Evolutionary conservation across 2,888 invertebrate genomes (phyloP).

Genomic region (Lomographa bimaculata): DNA sequence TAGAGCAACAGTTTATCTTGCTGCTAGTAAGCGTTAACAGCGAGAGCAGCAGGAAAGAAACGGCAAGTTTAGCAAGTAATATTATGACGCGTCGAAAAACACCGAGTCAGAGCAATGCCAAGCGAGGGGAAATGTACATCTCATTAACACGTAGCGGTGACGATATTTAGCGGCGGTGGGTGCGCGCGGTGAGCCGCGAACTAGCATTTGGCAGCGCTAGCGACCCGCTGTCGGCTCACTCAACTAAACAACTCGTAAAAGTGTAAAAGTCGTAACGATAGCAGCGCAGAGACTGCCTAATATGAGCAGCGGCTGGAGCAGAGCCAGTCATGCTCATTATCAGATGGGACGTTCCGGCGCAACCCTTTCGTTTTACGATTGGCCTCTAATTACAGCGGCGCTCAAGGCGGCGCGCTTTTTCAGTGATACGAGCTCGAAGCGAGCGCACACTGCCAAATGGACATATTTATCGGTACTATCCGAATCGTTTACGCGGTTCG

Average conservation of each 20-base stretch:
- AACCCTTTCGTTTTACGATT: constrained; percentile 83
- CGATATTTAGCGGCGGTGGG: constrained; percentile 71
- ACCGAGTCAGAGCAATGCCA: constrained; percentile 53
- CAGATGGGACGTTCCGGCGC: constrained; percentile 77
- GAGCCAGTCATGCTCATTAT: constrained; percentile 81
- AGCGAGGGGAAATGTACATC: constrained; percentile 70
- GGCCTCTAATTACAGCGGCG: constrained; percentile 80
- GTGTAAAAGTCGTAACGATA: constrained; percentile 83
- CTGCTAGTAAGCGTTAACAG: neutral
- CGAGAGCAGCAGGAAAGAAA: neutral
- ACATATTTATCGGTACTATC: constrained; percentile 70
- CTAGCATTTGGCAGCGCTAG: constrained; percentile 78
- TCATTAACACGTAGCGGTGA: constrained; percentile 73
- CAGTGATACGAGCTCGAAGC: constrained; percentile 59
- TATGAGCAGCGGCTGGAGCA: constrained; percentile 78
- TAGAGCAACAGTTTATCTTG: neutral
- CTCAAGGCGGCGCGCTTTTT: constrained; percentile 77
- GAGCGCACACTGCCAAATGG: constrained; percentile 70
- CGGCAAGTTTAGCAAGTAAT: neutral
- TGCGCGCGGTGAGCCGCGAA: constrained; percentile 79
- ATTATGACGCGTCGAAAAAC: constrained; percentile 25
- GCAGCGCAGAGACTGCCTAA: constrained; percentile 71
- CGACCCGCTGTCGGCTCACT: constrained; percentile 65
- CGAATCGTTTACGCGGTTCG: constrained; percentile 69
- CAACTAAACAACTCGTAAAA: constrained; percentile 83